These are phyloP conservation scores for Plectropomus leopardus DNA, from an alignment of 2,113 vertebrate species.

Conservation along the genomic window DNA sequence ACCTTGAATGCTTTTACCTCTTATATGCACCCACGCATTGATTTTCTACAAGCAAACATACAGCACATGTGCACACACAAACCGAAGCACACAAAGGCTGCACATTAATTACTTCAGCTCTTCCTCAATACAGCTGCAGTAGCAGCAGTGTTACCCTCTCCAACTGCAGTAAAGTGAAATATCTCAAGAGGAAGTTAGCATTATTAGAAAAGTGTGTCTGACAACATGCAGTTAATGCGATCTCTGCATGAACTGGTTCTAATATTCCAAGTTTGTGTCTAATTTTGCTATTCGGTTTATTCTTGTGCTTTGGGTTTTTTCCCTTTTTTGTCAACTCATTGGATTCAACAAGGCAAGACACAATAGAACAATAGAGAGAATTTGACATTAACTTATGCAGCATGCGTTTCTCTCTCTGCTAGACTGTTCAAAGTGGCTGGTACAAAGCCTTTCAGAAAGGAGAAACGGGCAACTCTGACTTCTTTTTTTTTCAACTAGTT, in stretches of 20 bases:
- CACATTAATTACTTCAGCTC: conserved; percentile 38
- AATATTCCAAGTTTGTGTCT: conserved; percentile 30
- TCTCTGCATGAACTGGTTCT: conserved; percentile 24
- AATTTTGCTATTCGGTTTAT: conserved; percentile 28
- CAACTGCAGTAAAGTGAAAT: conserved; percentile 2
- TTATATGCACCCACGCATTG: conserved; percentile 13
- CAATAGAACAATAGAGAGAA: conserved; percentile 49
- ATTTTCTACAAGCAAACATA: conserved; percentile 12
- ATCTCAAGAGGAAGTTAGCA: conserved; percentile 2
- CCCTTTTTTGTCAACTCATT: conserved; percentile 25
- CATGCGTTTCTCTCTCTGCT: conserved; percentile 32
- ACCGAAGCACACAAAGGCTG: conserved; percentile 29
- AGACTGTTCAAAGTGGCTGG: conserved; percentile 44
- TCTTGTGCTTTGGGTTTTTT: neutral
- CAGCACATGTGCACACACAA: neutral
- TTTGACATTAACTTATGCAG: conserved; percentile 54
- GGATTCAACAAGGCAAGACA: conserved; percentile 32
- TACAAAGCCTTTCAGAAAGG: conserved; percentile 35
- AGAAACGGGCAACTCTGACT: conserved; percentile 12
- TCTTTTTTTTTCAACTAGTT: conserved; percentile 8
- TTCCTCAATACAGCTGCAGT: neutral
- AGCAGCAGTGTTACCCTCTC: conserved; percentile 19
- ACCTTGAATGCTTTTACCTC: conserved; percentile 47
- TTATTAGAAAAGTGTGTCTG: conserved; percentile 5
- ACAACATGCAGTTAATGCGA: conserved; percentile 10